Base-by-base conservation (phyloP, 1,140 invertebrate genomes). In the Solen grandis region DNA sequence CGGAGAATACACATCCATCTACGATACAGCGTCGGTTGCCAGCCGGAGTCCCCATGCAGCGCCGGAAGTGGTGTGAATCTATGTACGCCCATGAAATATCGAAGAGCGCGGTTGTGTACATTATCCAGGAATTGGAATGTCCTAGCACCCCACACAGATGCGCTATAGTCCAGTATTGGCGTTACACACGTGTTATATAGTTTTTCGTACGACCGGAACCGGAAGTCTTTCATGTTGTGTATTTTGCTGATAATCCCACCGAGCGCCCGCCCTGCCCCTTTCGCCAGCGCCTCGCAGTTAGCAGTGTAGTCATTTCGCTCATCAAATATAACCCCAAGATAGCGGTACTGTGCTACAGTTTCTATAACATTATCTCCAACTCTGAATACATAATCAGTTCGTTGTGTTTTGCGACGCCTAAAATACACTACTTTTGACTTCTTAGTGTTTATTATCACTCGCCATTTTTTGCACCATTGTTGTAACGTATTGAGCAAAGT, bases 131-230 rank as follows among this genome's bases (percentile, higher is more conserved):
- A n/a, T 25, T 66, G 59, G 31, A 25, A 79, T 22, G 69, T 35
- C 35, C 59, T 74, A 35, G n/a, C n/a, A n/a, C n/a, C n/a, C n/a
- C n/a, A n/a, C n/a, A n/a, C n/a, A n/a, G n/a, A n/a, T n/a, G n/a
- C 46, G 0, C 77, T 57, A 75, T 76, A 84, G 41, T 84, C 77
- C 8, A 81, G 10, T 0, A 76, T 76, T 5, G 82, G 66, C 4
- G 41, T 25, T 1, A 84, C 78, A 72, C 76, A 74, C 2, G 72
- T 52, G 2, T 41, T 16, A 31, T 38, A 75, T 2, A 84, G 72
- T 76, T 76, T 84, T 29, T 75, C 73, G 38, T 59, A 68, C 27
- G 79, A 33, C 0, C 36, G 57, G 41, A 84, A 77, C 13, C 78
- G 59, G 25, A 77, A 52, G 27, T 77, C 68, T 60, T 76, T 76